Evolutionary conservation across 2,888 invertebrate species (phyloP).

Genomic region (Eupithecia tripunctaria): DNA sequence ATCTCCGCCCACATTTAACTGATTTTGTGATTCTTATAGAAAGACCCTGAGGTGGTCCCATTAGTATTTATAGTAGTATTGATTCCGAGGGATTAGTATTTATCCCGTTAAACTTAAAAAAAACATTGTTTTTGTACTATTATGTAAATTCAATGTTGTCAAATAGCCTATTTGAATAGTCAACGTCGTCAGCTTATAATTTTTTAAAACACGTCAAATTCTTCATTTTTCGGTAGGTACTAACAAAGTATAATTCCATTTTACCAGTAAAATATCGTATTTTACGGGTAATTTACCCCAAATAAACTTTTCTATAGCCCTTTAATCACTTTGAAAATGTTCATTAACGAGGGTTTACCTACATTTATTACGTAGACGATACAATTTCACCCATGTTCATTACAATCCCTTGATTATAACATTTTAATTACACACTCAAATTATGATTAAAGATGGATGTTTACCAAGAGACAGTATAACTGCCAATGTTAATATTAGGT

Average conservation of each 20-base stretch:
- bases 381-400: constrained; percentile 21
- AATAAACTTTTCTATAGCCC: neutral
- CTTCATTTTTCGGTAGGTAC: neutral
- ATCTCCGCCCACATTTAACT: too few species aligned
- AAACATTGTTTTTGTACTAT: too few species aligned
- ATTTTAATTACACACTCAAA: constrained; percentile 32
- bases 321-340: constrained; percentile 2
- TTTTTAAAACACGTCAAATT: too few species aligned
- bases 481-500: too few species aligned
- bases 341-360: neutral
- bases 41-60: too few species aligned
- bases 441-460: constrained; percentile 24
- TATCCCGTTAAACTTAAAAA: too few species aligned
- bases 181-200: too few species aligned
- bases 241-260: neutral
- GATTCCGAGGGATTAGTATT: too few species aligned
- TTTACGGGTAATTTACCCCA: neutral
- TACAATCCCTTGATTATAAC: constrained; percentile 24
- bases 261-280: neutral
- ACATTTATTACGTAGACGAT: constrained; percentile 11
- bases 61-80: too few species aligned
- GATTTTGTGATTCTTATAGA: too few species aligned
- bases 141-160: too few species aligned
- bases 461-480: neutral
- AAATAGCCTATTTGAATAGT: too few species aligned